A percentile compares a stretch with the other conserved stretches of the same genome.
Conservation (phyloP, 2,888 invertebrate genomes). For the Dasypogon diadema region DNA sequence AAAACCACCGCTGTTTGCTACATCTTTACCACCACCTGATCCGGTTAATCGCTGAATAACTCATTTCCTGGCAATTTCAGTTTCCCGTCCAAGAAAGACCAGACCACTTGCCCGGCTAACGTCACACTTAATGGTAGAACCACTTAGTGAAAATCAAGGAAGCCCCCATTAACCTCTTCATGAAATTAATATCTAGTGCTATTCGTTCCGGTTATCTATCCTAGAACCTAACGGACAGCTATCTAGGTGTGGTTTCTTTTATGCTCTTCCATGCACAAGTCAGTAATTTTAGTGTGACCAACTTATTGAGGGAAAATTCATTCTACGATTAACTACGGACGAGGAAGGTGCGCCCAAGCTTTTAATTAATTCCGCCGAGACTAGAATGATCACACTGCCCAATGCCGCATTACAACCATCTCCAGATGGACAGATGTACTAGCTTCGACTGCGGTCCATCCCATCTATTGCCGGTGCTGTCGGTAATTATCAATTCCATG, state of each 20-base stretch:
- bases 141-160: neutral
- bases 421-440: neutral
- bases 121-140: neutral
- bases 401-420: neutral
- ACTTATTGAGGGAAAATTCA: neutral
- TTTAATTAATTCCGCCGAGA: neutral
- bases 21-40: no score
- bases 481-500: neutral
- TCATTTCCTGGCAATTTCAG: no score
- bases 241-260: neutral
- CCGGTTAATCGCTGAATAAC: no score
- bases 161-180: neutral
- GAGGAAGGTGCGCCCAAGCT: neutral
- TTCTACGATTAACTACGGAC: neutral
- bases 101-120: no score
- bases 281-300: neutral
- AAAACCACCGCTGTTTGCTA: no score
- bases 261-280: neutral
- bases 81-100: no score
- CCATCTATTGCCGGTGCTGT: neutral
- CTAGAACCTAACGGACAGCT: neutral
- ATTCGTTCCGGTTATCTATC: neutral
- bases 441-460: neutral
- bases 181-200: neutral
- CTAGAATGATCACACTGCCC: neutral